A percentile compares a stretch with the other conserved stretches of the same genome.
Conservation (phyloP, 2,113 vertebrate genomes). For the Brachionichthys hirsutus region DNA sequence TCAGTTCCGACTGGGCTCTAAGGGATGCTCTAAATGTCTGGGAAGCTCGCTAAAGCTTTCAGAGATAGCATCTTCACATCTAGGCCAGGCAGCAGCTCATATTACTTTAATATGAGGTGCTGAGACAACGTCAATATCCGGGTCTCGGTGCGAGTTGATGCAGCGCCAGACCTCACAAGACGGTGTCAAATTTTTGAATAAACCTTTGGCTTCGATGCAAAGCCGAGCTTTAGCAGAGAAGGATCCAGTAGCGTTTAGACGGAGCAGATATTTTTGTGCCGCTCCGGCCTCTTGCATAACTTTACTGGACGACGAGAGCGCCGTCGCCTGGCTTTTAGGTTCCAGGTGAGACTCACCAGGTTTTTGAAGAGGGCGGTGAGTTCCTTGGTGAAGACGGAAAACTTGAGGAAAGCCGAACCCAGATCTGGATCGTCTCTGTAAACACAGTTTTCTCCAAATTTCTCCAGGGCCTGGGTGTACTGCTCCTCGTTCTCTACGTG, state of each 20-base stretch:
- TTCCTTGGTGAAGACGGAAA: slow-evolving; percentile 98
- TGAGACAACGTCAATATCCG: slow-evolving; percentile 25
- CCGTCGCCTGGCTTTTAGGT: neutral
- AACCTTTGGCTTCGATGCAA: slow-evolving; percentile 21
- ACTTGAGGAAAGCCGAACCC: slow-evolving; percentile 96
- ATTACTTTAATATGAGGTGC: slow-evolving; percentile 44
- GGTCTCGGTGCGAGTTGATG: slow-evolving; percentile 4
- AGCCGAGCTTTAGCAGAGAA: slow-evolving; percentile 1
- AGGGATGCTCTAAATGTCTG: too few species aligned
- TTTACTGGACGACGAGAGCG: slow-evolving; percentile 7
- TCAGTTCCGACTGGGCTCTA: neutral
- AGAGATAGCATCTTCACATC: slow-evolving; percentile 42
- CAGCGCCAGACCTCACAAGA: slow-evolving; percentile 29
- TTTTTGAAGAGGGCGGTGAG: slow-evolving; percentile 98
- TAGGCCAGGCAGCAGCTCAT: slow-evolving; percentile 30
- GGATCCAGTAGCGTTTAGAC: slow-evolving; percentile 34
- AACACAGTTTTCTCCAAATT: slow-evolving; percentile 97
- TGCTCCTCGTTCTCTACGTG: slow-evolving; percentile 99
- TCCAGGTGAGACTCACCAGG: slow-evolving; percentile 81
- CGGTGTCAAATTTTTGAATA: slow-evolving; percentile 45
- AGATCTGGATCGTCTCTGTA: slow-evolving; percentile 97
- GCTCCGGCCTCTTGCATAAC: slow-evolving; percentile 15
- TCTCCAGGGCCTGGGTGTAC: slow-evolving; percentile 98
- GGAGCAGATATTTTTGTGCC: slow-evolving; percentile 46
- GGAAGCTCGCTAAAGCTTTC: slow-evolving; percentile 21